A percentile compares a stretch with the other conserved stretches of the same genome.
Evolutionary conservation across 1,140 invertebrate species (phyloP).

Genomic region (Pentalonia nigronervosa): DNA sequence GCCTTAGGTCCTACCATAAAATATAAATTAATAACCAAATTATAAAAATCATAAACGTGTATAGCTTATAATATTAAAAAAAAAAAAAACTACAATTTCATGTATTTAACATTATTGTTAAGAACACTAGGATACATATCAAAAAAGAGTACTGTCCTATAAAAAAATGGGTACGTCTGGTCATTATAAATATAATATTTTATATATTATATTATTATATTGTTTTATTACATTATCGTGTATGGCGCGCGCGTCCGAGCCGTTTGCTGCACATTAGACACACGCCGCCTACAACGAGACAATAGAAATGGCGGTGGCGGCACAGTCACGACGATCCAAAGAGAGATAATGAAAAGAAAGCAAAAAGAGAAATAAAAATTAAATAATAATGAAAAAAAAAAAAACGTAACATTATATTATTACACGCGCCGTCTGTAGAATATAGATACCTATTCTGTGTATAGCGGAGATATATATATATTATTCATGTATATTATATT

Average conservation of each 20-base stretch:
- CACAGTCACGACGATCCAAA: constrained; percentile 31
- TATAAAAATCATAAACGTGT: too few relatives aligned
- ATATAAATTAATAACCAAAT: too few relatives aligned
- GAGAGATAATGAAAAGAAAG: constrained; percentile 41
- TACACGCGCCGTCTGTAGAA: background rate
- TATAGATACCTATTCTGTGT: too few relatives aligned
- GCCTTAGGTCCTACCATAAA: too few relatives aligned
- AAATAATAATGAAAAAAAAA: constrained; percentile 10
- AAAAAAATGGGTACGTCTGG: too few relatives aligned
- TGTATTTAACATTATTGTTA: too few relatives aligned
- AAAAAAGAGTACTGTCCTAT: too few relatives aligned
- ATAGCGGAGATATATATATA: background rate
- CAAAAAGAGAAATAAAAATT: constrained; percentile 31
- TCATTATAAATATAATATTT: too few relatives aligned
- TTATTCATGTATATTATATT: background rate
- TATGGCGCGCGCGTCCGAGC: background rate
- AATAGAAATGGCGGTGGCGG: background rate
- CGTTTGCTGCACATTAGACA: background rate
- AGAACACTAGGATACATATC: too few relatives aligned
- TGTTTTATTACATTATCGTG: background rate
- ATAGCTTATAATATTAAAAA: too few relatives aligned
- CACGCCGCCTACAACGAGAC: constrained; percentile 42
- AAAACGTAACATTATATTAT: constrained; percentile 3
- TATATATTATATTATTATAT: too few relatives aligned
- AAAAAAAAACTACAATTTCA: too few relatives aligned